Conservation (phyloP, 2,797 vertebrate species). For the Megaceryle alcyon region DNA sequence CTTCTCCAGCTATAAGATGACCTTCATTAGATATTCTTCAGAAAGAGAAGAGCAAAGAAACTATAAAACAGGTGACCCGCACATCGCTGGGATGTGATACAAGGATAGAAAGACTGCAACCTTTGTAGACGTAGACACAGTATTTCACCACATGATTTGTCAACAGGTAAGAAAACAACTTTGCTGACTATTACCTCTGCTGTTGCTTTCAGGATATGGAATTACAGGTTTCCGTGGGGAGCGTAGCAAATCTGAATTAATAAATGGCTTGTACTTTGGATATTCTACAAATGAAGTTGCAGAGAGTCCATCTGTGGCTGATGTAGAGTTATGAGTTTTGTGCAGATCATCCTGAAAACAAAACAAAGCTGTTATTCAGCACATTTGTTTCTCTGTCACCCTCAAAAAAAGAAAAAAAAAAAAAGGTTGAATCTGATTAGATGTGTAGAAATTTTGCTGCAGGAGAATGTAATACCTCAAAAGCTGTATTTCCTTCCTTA, state of each 20-base stretch:
- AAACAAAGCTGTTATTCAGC: slow-evolving; percentile 11
- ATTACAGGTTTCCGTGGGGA: slow-evolving; percentile 78
- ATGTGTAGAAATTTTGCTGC: not conserved
- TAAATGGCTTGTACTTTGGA: slow-evolving; percentile 85
- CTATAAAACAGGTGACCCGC: not conserved
- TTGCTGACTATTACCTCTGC: slow-evolving; percentile 82
- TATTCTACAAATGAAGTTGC: slow-evolving; percentile 85
- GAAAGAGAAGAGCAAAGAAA: not conserved
- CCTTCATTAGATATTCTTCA: not conserved
- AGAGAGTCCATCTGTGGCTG: slow-evolving; percentile 79
- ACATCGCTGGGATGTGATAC: not conserved
- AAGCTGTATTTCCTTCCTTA: not conserved
- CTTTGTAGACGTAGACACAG: not conserved
- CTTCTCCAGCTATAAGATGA: not conserved
- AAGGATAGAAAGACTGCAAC: not conserved
- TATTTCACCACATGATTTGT: not conserved
- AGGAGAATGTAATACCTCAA: not conserved
- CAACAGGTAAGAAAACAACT: not conserved
- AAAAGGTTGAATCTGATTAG: not conserved
- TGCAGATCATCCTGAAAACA: slow-evolving; percentile 63
- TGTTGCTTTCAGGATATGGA: slow-evolving; percentile 92
- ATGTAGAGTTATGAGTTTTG: slow-evolving; percentile 36
- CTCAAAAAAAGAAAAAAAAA: not conserved
- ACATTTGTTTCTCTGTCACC: not conserved
- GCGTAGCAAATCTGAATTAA: slow-evolving; percentile 77